Conservation (phyloP, 2,113 vertebrate species). For the Otocyon megalotis region DNA sequence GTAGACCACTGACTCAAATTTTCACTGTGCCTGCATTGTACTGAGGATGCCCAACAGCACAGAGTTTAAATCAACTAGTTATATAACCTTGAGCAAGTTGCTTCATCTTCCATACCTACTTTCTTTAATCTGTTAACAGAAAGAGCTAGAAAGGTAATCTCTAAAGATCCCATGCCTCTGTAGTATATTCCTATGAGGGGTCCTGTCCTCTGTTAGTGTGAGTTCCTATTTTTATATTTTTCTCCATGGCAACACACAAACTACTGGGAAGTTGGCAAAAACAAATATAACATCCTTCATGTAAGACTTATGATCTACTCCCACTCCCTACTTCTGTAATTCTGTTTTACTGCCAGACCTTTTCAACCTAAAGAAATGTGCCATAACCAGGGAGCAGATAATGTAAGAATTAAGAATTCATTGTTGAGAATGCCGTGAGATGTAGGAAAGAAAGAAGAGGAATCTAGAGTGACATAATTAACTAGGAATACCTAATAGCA, state of each 20-base stretch:
- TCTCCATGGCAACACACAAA: neutral
- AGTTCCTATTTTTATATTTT: neutral
- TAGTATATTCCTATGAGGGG: neutral
- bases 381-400: neutral
- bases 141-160: neutral
- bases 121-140: neutral
- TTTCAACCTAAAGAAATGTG: neutral
- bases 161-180: neutral
- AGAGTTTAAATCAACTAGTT: neutral
- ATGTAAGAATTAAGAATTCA: neutral
- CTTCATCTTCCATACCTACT: neutral
- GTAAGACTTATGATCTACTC: neutral
- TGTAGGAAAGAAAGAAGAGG: neutral
- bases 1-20: neutral
- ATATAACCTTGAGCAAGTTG: neutral
- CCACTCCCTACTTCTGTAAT: neutral
- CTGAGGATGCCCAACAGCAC: neutral
- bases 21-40: neutral
- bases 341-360: neutral
- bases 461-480: neutral
- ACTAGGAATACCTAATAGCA: neutral
- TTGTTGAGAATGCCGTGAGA: neutral
- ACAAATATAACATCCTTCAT: neutral
- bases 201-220: neutral
- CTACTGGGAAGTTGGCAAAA: neutral